Evolutionary conservation across 1,140 invertebrate species (phyloP).

Genomic region (Paraescarpia echinospica): DNA sequence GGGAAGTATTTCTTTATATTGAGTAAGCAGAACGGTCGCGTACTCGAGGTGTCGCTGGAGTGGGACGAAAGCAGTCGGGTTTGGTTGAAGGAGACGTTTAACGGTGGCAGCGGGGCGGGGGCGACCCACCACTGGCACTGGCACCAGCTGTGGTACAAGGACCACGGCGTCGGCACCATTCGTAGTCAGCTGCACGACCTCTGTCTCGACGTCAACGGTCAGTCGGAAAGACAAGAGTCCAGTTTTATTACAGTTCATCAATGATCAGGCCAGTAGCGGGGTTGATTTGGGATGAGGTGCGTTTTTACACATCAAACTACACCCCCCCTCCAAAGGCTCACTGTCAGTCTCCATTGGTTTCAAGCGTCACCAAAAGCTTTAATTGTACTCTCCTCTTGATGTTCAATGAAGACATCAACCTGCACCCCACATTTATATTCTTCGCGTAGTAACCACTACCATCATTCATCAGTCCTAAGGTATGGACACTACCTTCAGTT

Average conservation of each 20-base stretch:
- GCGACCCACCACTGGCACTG: too few relatives aligned
- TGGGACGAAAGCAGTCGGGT: neutral
- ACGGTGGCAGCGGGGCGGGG: neutral
- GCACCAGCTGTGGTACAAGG: constrained; percentile 32
- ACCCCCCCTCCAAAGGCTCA: too few relatives aligned
- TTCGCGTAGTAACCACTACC: too few relatives aligned
- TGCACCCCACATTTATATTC: too few relatives aligned
- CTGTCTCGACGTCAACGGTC: constrained; percentile 29
- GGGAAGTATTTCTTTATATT: constrained; percentile 18
- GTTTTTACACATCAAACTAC: too few relatives aligned
- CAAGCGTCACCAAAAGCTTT: too few relatives aligned
- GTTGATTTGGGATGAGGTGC: too few relatives aligned
- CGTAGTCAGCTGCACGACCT: constrained; percentile 26
- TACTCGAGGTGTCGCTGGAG: neutral
- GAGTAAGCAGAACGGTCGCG: constrained; percentile 16
- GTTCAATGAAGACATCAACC: too few relatives aligned
- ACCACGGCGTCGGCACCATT: constrained; percentile 29
- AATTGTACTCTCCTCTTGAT: too few relatives aligned
- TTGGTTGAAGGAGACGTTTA: neutral
- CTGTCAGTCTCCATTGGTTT: too few relatives aligned
- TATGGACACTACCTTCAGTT: too few relatives aligned
- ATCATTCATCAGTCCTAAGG: too few relatives aligned
- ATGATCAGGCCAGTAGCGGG: neutral
- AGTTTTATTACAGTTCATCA: neutral
- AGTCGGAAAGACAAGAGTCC: neutral